A percentile compares a stretch with the other conserved stretches of the same genome.
Evolutionary conservation across 2,888 invertebrate species (phyloP).

Genomic region (Diadegma fenestrale): DNA sequence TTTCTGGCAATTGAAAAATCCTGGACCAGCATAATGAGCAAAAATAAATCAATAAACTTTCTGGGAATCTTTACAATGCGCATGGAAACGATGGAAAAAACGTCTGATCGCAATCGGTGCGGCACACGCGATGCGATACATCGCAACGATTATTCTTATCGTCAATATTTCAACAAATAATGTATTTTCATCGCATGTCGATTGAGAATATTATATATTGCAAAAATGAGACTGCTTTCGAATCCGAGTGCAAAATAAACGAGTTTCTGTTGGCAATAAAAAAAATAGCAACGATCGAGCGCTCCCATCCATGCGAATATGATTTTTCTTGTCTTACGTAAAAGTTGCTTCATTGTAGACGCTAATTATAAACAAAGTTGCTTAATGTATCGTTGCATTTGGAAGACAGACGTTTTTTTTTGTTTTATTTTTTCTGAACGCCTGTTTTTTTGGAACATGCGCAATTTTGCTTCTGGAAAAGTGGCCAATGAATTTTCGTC

Average conservation of each 20-base stretch:
- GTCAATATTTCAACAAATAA: neutral
- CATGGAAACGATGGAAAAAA: conserved; percentile 9
- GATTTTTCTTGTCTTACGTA: conserved; percentile 52
- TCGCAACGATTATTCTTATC: conserved; percentile 21
- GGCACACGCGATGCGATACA: conserved; percentile 31
- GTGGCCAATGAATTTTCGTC: neutral
- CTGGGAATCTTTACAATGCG: neutral
- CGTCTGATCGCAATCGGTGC: conserved; percentile 12
- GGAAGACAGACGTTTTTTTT: neutral
- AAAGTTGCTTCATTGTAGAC: conserved; percentile 20
- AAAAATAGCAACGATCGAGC: neutral
- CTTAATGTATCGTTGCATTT: neutral
- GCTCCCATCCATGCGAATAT: conserved; percentile 37
- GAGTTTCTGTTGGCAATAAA: conserved; percentile 7
- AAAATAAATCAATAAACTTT: neutral
- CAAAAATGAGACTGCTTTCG: neutral
- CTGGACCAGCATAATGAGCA: neutral
- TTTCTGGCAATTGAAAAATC: too few species aligned
- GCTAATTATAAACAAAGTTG: neutral
- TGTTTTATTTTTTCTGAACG: neutral
- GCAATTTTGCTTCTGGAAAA: neutral
- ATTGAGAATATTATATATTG: neutral
- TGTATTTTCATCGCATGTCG: conserved; percentile 1
- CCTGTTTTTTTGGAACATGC: neutral
- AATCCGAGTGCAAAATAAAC: conserved; percentile 10